Base-by-base conservation (phyloP, 2,113 vertebrate genomes). In the Percopsis transmontana region DNA sequence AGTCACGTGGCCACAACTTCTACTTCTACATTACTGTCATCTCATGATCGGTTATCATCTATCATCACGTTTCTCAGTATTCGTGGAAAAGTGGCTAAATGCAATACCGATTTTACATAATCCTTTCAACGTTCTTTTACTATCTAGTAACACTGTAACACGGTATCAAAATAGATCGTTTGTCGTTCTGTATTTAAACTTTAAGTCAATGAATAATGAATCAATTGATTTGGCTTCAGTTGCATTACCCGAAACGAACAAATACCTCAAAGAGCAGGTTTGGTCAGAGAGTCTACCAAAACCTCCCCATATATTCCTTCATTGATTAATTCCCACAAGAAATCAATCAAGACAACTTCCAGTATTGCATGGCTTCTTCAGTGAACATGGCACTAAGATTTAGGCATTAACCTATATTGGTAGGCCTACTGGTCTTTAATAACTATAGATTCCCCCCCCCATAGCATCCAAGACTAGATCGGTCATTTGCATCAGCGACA, bases 171-270 rank as follows among this genome's bases (percentile, higher is more conserved):
- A 39, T 62, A 52, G 59, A 50, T 67, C 16, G 51, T 16, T 19
- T 68, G 60, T 51, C 62, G 1, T 68, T 58, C 79, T 66, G 66
- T 83, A 82, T 72, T 83, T 66, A 85, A 80, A 84, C 59, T 79
- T 84, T 23, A 72, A 52, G 41, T 63, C 66, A 76, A 52, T 85
- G 63, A 86, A 86, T 81, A 80, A 85, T 85, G 56, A 72, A 85
- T 77, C 68, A 78, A 3, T 13, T 76, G 62, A 53, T 77, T 82
- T 82, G 83, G 69, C 75, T 84, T 82, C 61, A 69, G 76, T 68
- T 79, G 53, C 78, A 73, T 71, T 50, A 74, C 62, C 50, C 68
- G 51, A 41, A 66, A 41, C 20, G 27, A 58, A 52, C 73, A 73
- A 70, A 38, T 16, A 38, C 47, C 53, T 52, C 19, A 62, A n/a